phyloP scores from a whole-genome alignment of 2,113 vertebrate species.

The Pollimyrus isidori region DNA sequence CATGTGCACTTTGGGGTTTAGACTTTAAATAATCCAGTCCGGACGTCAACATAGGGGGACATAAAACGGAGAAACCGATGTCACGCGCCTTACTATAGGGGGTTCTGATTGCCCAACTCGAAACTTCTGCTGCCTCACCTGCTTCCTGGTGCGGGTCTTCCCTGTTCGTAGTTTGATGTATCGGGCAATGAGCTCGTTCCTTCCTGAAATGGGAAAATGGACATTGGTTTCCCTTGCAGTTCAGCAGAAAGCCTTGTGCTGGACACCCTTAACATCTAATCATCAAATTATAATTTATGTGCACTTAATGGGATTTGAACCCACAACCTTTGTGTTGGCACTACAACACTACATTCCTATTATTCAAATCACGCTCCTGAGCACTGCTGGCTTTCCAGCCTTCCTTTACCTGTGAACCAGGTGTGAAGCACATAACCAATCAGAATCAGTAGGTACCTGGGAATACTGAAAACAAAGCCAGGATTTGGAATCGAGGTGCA shows the following conservation, averaged over 20 bases:
- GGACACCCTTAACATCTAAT: background rate
- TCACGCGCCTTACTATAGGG: background rate
- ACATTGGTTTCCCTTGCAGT: background rate
- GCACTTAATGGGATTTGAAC: background rate
- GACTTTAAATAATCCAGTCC: slow-evolving; percentile 47
- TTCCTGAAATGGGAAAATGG: slow-evolving; percentile 61
- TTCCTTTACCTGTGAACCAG: too few relatives aligned
- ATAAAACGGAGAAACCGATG: background rate
- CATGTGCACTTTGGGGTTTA: slow-evolving; percentile 49
- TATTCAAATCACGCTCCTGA: too few relatives aligned
- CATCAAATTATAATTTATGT: background rate
- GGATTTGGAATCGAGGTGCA: too few relatives aligned
- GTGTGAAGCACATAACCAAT: too few relatives aligned
- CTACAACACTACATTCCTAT: background rate
- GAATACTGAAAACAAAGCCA: too few relatives aligned
- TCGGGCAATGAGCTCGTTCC: slow-evolving; percentile 89
- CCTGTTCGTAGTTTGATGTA: slow-evolving; percentile 95
- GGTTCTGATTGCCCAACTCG: background rate
- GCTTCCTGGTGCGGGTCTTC: slow-evolving; percentile 93
- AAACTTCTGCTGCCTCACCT: slow-evolving; percentile 59
- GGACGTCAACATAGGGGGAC: slow-evolving; percentile 17
- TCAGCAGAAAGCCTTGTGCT: background rate
- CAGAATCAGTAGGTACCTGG: too few relatives aligned
- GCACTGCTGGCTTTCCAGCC: too few relatives aligned
- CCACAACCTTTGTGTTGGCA: background rate